These are phyloP conservation scores for Torymus auratus DNA, from an alignment of 2,888 invertebrate species.

Conservation along the genomic window DNA sequence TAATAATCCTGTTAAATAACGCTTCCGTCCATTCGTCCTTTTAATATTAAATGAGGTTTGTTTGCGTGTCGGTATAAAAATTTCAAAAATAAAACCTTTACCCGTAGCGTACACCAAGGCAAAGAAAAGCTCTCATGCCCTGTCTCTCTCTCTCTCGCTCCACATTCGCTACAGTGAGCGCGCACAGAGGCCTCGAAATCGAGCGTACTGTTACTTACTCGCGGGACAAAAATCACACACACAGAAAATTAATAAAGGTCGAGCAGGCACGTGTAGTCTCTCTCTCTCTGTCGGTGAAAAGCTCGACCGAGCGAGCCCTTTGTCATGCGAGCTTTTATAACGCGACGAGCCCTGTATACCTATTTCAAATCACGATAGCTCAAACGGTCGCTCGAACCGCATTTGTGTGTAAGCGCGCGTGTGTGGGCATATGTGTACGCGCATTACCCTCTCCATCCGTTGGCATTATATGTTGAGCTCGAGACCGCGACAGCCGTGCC, in stretches of 20 bases:
- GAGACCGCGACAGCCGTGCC: too few species aligned
- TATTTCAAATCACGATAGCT: conserved; percentile 13
- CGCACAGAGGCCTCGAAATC: background rate
- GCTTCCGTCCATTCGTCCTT: too few species aligned
- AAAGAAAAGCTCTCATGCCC: too few species aligned
- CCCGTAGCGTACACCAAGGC: too few species aligned
- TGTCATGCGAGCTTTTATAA: conserved; percentile 22
- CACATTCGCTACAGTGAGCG: background rate
- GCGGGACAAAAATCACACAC: conserved; percentile 1
- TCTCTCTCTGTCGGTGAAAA: conserved; percentile 8
- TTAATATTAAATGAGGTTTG: too few species aligned
- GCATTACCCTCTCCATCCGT: too few species aligned
- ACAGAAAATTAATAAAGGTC: conserved; percentile 26
- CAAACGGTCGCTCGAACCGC: background rate
- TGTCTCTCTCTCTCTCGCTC: background rate
- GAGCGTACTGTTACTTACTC: background rate
- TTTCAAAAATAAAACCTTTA: too few species aligned
- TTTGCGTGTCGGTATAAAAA: too few species aligned
- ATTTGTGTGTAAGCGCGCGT: background rate
- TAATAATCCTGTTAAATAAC: too few species aligned
- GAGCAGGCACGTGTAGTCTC: background rate
- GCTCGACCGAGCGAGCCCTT: conserved; percentile 34
- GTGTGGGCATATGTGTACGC: too few species aligned
- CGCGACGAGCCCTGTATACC: too few species aligned
- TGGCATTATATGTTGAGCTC: too few species aligned